Conservation (phyloP, 2,797 vertebrate genomes). For the Eulemur coronatus region DNA sequence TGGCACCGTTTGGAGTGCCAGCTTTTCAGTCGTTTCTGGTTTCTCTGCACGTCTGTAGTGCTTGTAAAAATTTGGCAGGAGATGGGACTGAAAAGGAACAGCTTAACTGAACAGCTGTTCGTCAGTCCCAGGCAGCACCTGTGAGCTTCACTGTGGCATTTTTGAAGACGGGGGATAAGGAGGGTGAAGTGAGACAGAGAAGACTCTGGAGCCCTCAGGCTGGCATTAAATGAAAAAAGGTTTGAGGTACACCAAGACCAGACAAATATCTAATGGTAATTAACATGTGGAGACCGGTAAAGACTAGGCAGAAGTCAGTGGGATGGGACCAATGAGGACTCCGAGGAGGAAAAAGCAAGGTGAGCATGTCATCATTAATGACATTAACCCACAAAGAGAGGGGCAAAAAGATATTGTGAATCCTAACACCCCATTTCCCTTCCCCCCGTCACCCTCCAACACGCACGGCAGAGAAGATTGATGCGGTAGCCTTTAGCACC, state of each 20-base stretch:
- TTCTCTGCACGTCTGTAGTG: not conserved
- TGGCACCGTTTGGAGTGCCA: not conserved
- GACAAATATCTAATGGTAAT: not conserved
- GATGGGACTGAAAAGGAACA: constrained; percentile 48
- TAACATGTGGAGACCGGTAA: not conserved
- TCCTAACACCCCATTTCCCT: not conserved
- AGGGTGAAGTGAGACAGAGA: not conserved
- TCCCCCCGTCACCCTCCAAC: too few relatives aligned
- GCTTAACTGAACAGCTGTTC: constrained; percentile 47
- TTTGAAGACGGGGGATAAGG: not conserved
- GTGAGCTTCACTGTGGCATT: not conserved
- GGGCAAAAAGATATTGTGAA: not conserved
- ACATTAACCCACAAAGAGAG: not conserved
- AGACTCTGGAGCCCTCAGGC: not conserved
- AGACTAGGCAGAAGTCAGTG: not conserved
- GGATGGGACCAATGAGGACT: not conserved
- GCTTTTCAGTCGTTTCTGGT: not conserved
- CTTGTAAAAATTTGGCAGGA: constrained; percentile 51
- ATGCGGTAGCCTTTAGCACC: not conserved
- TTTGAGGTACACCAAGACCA: not conserved
- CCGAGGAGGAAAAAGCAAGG: not conserved
- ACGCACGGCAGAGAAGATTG: not conserved
- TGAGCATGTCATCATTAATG: not conserved
- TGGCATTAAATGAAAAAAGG: not conserved
- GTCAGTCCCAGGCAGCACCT: constrained; percentile 34